phyloP scores from a whole-genome alignment of 2,113 vertebrate species.

The Indicator maculatus region DNA sequence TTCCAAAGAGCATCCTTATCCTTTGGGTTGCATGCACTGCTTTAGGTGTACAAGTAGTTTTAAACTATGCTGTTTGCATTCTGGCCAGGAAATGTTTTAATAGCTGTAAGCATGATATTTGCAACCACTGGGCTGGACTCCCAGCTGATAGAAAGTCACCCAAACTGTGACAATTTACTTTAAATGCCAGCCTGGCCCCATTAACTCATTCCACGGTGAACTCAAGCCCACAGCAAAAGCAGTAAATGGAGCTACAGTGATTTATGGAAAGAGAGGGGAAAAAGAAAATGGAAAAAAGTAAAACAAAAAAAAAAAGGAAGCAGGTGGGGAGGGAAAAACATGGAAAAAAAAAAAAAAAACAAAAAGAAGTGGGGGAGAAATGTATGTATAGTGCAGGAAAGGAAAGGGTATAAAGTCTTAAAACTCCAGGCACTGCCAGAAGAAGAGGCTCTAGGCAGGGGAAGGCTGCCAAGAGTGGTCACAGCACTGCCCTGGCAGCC shows the following conservation, averaged over 20 bases:
- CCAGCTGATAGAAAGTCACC: neutral
- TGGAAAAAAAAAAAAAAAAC: accelerated
- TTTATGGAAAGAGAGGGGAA: accelerated
- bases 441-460: neutral
- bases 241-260: accelerated
- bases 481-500: neutral
- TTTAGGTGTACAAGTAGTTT: neutral
- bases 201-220: neutral
- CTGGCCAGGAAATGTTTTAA: neutral
- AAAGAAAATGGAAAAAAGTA: neutral
- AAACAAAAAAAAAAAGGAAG: neutral
- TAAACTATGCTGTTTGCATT: neutral
- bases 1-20: neutral
- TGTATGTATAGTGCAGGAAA: accelerated
- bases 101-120: neutral
- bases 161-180: neutral
- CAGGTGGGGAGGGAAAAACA: neutral
- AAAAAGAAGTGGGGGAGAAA: neutral
- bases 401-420: neutral
- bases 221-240: neutral
- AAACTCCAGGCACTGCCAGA: neutral
- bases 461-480: neutral
- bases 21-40: accelerated
- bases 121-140: neutral
- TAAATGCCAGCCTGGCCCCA: neutral